phyloP scores from a whole-genome alignment of 2,797 vertebrate species.

The Chaenodraco wilsoni region DNA sequence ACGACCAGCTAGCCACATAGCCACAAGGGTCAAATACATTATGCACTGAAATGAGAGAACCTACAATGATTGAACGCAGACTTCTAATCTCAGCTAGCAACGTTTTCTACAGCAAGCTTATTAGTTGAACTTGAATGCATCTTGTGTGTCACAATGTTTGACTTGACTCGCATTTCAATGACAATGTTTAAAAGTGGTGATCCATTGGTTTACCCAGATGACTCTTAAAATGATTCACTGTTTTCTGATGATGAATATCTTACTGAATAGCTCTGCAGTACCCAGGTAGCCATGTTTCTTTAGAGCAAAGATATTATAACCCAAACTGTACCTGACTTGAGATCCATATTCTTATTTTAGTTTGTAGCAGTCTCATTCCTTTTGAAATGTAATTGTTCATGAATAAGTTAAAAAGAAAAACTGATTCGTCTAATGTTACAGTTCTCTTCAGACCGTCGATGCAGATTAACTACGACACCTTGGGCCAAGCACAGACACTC shows the following conservation, averaged over 20 bases:
- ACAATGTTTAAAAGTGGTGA: constrained; percentile 24
- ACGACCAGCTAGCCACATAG: constrained; percentile 10
- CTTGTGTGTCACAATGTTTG: constrained; percentile 37
- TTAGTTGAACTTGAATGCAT: constrained; percentile 41
- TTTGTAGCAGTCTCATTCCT: background rate
- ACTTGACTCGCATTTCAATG: constrained; percentile 33
- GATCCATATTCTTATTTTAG: background rate
- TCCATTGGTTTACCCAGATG: constrained; percentile 35
- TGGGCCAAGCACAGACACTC: constrained; percentile 36
- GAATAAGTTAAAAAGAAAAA: constrained; percentile 27
- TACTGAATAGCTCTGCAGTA: background rate
- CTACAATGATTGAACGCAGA: constrained; percentile 9
- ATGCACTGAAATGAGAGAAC: constrained; percentile 3
- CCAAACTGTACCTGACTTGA: background rate
- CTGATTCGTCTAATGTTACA: constrained; percentile 21
- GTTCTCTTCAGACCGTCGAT: constrained; percentile 19
- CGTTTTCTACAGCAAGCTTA: constrained; percentile 28
- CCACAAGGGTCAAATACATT: constrained; percentile 19
- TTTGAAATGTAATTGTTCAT: background rate
- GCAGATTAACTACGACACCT: constrained; percentile 38
- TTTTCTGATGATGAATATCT: constrained; percentile 32
- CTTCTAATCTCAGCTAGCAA: background rate
- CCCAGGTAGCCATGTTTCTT: constrained; percentile 2
- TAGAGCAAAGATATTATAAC: constrained; percentile 3
- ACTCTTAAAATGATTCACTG: constrained; percentile 23